Conservation (phyloP, 2,888 invertebrate genomes). For the Shargacucullia verbasci region DNA sequence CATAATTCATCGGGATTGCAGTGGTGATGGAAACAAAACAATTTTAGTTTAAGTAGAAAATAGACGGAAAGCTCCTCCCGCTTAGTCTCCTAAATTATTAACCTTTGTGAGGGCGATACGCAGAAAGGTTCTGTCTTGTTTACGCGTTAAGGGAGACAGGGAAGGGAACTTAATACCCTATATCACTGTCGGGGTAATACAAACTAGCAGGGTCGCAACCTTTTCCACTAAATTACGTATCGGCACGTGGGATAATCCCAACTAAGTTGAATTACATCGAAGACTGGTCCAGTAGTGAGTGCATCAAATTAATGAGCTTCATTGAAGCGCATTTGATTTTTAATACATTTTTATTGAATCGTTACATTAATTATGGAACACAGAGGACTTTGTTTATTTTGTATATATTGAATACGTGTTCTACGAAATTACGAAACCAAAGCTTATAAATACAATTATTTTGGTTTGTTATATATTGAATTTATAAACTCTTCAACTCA, state of each 20-base stretch:
- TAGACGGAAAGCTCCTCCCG: slow-evolving; percentile 77
- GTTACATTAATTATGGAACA: slow-evolving; percentile 1
- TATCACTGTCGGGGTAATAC: slow-evolving; percentile 88
- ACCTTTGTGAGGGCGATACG: slow-evolving; percentile 85
- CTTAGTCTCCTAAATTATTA: slow-evolving; percentile 88
- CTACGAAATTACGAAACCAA: no score
- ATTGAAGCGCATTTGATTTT: slow-evolving; percentile 28
- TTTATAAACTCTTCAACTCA: no score
- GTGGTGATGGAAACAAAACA: slow-evolving; percentile 77
- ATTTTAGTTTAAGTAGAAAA: slow-evolving; percentile 82
- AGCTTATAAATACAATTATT: no score
- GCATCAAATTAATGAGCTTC: slow-evolving; percentile 64
- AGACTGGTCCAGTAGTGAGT: slow-evolving; percentile 69
- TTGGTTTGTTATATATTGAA: no score
- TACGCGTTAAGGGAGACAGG: slow-evolving; percentile 87
- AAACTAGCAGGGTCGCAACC: slow-evolving; percentile 87
- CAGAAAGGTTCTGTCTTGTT: slow-evolving; percentile 87
- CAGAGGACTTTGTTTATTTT: no score
- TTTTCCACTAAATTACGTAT: slow-evolving; percentile 89
- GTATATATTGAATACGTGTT: no score
- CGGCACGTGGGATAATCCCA: slow-evolving; percentile 85
- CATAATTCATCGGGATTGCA: slow-evolving; percentile 72
- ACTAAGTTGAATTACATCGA: slow-evolving; percentile 82
- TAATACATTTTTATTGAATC: slow-evolving; percentile 9
- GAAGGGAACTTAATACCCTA: slow-evolving; percentile 88